Evolutionary conservation across 1,140 invertebrate genomes (phyloP), one percentile per base, ranked within the genome.

Genomic region (Drosophila ananassae): DNA sequence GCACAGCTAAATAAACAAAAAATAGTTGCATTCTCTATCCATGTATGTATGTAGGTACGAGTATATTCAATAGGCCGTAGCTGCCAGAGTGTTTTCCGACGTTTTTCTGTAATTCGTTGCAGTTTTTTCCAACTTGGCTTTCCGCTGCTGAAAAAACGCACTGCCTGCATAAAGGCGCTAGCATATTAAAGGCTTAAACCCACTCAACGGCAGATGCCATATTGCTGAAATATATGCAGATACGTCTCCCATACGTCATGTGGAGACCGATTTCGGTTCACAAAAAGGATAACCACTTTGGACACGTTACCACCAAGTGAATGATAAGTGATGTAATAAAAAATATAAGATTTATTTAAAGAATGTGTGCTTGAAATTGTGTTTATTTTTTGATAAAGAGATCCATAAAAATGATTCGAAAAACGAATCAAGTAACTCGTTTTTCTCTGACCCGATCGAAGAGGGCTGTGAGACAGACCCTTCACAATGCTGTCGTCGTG

Each of bases 161-260:
- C 32, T 51, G 74, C 63, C 54, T 59, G 44, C 41, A 80, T 76
- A 83, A 84, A 72, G 73, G 73, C 69, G 67, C 24, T 63, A 50
- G 54, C 75, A 87, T 81, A 72, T 87, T 68, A 87, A 87, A 85
- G 71, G 78, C 79, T 85, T 87, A 76, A 63, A 46, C 57, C 60
- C 59, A 73, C 62, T 79, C 67, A 71, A 63, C 68, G 73, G 68
- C 68, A 75, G 74, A 73, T 84, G 57, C 60, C 76, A 73, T 57
- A 77, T 77, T 69, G 55, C 50, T 74, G 62, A 63, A 81, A 75
- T 59, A 67, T 64, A 55, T 58, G 41, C 37, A 57, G 39, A 52
- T 46, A 54, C 39, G 25, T 37, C 34, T 50, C 53, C 48, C 37
- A 75, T 77, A 58, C 72, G 47, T 67, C 73, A 73, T 74, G 68